phyloP scores from a whole-genome alignment of 2,888 invertebrate genomes.

The Drosophila paranaensis region DNA sequence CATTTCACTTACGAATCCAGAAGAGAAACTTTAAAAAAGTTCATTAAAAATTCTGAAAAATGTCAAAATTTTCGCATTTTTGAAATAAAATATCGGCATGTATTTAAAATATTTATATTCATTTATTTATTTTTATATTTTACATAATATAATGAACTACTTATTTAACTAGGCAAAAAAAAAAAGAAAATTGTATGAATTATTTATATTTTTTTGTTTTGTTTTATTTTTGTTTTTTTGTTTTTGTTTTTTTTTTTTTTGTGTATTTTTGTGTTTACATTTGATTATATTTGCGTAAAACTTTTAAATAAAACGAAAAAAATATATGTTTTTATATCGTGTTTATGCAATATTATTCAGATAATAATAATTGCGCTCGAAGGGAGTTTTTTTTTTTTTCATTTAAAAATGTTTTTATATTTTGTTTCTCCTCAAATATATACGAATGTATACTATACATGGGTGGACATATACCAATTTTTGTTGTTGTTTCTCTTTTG shows the following conservation, averaged over 20 bases:
- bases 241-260: conserved; percentile 24
- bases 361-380: conserved; percentile 56
- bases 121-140: conserved; percentile 76
- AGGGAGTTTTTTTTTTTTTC: conserved; percentile 31
- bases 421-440: conserved; percentile 2
- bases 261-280: conserved; percentile 21
- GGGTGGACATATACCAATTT: background rate
- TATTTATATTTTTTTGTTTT: conserved; percentile 28
- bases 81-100: background rate
- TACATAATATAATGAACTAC: conserved; percentile 79
- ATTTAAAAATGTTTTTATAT: conserved; percentile 12
- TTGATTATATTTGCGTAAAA: conserved; percentile 34
- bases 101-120: conserved; percentile 64
- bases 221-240: conserved; percentile 10
- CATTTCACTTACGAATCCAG: too few relatives aligned
- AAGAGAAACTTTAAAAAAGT: too few relatives aligned
- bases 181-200: conserved; percentile 43
- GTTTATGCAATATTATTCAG: conserved; percentile 38
- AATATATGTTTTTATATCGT: conserved; percentile 27
- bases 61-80: too few relatives aligned
- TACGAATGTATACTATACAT: background rate
- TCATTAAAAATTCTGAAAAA: too few relatives aligned
- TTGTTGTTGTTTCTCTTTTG: too few relatives aligned
- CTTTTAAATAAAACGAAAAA: conserved; percentile 52
- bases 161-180: conserved; percentile 69